Evolutionary conservation across 2,888 invertebrate genomes (phyloP).

Genomic region (Drosophila anomalipes): DNA sequence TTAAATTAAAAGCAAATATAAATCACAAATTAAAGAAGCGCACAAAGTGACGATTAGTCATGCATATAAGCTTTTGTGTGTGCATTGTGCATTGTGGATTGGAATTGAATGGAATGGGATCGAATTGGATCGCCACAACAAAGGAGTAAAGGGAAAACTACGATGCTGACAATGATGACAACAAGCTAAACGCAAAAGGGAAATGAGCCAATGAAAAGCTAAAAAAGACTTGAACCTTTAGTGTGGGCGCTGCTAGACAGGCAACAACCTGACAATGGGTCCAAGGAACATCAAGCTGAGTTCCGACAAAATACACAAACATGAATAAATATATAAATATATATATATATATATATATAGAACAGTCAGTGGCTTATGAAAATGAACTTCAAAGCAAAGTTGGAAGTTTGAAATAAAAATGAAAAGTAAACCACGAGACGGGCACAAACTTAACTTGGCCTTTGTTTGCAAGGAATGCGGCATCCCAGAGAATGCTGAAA

Average conservation of each 20-base stretch:
- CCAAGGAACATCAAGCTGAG: constrained; percentile 25
- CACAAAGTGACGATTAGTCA: constrained; percentile 57
- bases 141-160: constrained; percentile 46
- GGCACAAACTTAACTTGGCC: constrained; percentile 31
- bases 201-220: constrained; percentile 62
- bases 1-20: constrained; percentile 58
- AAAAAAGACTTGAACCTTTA: constrained; percentile 43
- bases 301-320: background rate
- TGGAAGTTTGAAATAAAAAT: constrained; percentile 43
- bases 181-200: constrained; percentile 35
- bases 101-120: constrained; percentile 2
- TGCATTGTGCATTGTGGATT: constrained; percentile 2
- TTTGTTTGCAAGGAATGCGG: constrained; percentile 55
- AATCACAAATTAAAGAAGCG: constrained; percentile 57
- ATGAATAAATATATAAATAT: background rate
- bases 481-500: constrained; percentile 32
- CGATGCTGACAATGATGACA: constrained; percentile 35
- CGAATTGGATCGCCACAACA: constrained; percentile 27
- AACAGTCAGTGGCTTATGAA: constrained; percentile 33
- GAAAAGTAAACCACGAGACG: constrained; percentile 67
- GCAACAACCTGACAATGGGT: constrained; percentile 77
- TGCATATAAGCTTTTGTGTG: constrained; percentile 38
- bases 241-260: constrained; percentile 61
- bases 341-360: background rate
- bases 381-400: constrained; percentile 61